These are phyloP conservation scores for Paradisaea rubra DNA, from an alignment of 2,113 vertebrate genomes.

Conservation along the genomic window DNA sequence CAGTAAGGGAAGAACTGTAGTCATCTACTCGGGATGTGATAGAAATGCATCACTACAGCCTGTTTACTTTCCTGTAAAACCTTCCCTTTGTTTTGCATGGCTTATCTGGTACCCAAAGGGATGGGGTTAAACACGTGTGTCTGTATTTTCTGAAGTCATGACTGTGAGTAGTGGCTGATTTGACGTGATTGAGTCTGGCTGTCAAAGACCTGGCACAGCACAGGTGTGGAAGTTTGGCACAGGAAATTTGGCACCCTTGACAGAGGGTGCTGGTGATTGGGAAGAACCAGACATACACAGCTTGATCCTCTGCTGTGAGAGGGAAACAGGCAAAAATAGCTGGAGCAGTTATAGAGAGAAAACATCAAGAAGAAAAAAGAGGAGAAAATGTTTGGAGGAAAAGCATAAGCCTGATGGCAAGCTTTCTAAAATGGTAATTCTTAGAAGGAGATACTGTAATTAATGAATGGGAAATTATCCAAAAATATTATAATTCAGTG, in stretches of 20 bases:
- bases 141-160: background rate
- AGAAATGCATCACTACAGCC: background rate
- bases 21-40: background rate
- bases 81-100: background rate
- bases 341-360: background rate
- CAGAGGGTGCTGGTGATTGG: rapidly evolving
- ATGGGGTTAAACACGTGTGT: background rate
- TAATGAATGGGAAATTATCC: background rate
- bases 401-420: background rate
- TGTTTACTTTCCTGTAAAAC: background rate
- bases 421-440: background rate
- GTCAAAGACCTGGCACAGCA: background rate
- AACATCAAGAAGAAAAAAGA: background rate
- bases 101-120: background rate
- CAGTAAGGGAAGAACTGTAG: background rate
- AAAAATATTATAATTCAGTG: background rate
- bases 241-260: background rate
- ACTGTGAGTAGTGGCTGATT: background rate
- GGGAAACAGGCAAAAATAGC: background rate
- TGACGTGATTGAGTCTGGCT: background rate
- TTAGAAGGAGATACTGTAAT: background rate
- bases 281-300: background rate
- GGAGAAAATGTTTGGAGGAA: background rate
- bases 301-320: background rate
- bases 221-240: background rate